These are phyloP conservation scores for Tricholauxania praeusta DNA, from an alignment of 2,888 invertebrate species.

Conservation along the genomic window DNA sequence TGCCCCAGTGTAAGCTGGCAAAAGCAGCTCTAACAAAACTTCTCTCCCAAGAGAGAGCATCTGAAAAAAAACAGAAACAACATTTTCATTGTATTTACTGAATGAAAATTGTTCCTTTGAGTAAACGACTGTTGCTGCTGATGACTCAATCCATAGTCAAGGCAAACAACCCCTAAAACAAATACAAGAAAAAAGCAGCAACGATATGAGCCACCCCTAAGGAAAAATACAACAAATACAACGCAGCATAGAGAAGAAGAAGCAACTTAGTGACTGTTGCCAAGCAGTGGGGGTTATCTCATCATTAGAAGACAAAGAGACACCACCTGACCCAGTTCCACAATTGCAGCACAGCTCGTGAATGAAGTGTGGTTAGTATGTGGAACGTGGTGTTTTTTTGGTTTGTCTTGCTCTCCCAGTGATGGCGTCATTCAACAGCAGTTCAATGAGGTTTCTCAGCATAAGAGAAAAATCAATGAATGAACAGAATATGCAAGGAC, in stretches of 20 bases:
- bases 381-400: slow-evolving; percentile 13
- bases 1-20: too few species aligned
- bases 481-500: slow-evolving; percentile 8
- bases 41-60: too few species aligned
- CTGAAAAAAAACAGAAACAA: too few species aligned
- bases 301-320: not conserved
- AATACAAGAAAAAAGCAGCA: too few species aligned
- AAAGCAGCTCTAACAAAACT: too few species aligned
- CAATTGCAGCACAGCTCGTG: slow-evolving; percentile 10
- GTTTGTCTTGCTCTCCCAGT: not conserved
- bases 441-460: not conserved
- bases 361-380: slow-evolving; percentile 20
- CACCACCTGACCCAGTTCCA: slow-evolving; percentile 37
- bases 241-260: not conserved
- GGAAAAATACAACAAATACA: not conserved
- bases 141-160: too few species aligned
- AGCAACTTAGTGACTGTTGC: not conserved
- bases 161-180: too few species aligned
- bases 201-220: not conserved
- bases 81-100: too few species aligned
- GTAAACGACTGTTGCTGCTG: too few species aligned
- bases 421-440: slow-evolving; percentile 40
- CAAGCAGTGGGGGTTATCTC: not conserved
- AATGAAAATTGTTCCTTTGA: too few species aligned
- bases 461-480: slow-evolving; percentile 27